Conservation (phyloP, 1,140 invertebrate species). For the Cyclargus thomasi region DNA sequence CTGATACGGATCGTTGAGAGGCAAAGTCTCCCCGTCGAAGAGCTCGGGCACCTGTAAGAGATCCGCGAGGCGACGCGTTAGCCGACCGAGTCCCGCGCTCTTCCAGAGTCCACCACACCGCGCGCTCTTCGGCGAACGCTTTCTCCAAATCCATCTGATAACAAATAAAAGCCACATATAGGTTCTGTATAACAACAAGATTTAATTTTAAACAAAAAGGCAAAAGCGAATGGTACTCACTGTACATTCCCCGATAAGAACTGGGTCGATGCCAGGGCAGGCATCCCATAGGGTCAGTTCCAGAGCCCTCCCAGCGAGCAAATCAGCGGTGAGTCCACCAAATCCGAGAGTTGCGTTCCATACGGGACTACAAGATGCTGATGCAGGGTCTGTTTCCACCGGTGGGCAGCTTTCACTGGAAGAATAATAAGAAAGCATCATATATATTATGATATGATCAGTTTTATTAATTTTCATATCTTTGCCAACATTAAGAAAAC, state of each 20-base stretch:
- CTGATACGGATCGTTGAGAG: slow-evolving; percentile 81
- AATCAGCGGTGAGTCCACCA: slow-evolving; percentile 83
- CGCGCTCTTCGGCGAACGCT: slow-evolving; percentile 88
- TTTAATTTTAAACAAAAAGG: too few species aligned
- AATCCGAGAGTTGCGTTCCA: slow-evolving; percentile 94
- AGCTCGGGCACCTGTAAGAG: slow-evolving; percentile 79
- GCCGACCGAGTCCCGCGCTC: slow-evolving; percentile 86
- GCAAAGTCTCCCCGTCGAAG: slow-evolving; percentile 79
- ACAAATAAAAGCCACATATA: background rate
- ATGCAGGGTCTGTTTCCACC: slow-evolving; percentile 87
- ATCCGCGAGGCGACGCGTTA: slow-evolving; percentile 86
- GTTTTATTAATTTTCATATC: too few species aligned
- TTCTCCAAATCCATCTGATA: slow-evolving; percentile 79
- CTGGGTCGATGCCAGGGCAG: slow-evolving; percentile 85
- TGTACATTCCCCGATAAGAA: slow-evolving; percentile 89
- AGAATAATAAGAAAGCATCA: slow-evolving; percentile 20
- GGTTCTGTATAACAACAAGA: too few species aligned
- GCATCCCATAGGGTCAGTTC: slow-evolving; percentile 93
- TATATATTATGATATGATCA: too few species aligned
- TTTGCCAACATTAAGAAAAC: too few species aligned
- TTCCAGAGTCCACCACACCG: slow-evolving; percentile 91
- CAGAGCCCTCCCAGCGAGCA: slow-evolving; percentile 85
- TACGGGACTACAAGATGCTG: slow-evolving; percentile 88
- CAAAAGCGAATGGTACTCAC: slow-evolving; percentile 73
- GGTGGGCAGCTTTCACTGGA: slow-evolving; percentile 82